Conservation (phyloP, 2,797 vertebrate species). For the Yasuhikotakia modesta region DNA sequence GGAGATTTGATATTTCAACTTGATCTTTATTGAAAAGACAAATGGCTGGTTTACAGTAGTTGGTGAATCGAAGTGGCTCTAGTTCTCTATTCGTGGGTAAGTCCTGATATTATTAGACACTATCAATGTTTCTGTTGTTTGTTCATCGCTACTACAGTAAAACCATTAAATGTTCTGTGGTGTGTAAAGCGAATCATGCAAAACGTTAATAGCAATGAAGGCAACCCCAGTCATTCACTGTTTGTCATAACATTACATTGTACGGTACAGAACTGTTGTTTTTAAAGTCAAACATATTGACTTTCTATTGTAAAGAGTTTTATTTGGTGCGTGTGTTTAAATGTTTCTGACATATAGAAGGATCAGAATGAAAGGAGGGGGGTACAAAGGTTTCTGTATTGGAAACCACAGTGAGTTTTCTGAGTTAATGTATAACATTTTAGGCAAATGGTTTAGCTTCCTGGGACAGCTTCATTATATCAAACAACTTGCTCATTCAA, state of each 20-base stretch:
- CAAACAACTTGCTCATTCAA: too few relatives aligned
- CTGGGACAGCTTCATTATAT: too few relatives aligned
- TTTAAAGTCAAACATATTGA: background rate
- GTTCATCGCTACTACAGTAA: background rate
- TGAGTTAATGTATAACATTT: conserved; percentile 66
- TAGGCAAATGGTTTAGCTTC: conserved; percentile 38
- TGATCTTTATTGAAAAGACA: conserved; percentile 61
- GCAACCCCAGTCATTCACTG: background rate
- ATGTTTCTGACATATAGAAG: background rate
- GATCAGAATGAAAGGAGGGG: background rate
- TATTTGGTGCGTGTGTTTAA: background rate
- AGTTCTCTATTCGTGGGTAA: conserved; percentile 61
- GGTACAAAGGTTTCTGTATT: conserved; percentile 51
- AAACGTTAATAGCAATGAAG: conserved; percentile 2
- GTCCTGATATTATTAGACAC: conserved; percentile 38
- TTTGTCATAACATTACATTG: background rate
- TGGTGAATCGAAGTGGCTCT: conserved; percentile 16
- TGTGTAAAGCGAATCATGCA: background rate
- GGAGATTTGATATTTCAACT: conserved; percentile 27
- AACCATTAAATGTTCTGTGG: background rate
- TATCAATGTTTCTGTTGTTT: background rate
- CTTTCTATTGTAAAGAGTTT: background rate
- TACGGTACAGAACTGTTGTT: background rate
- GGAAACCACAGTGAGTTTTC: conserved; percentile 44
- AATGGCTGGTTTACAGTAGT: conserved; percentile 39